phyloP scores from a whole-genome alignment of 2,113 vertebrate genomes.

The Silurus glanis region DNA sequence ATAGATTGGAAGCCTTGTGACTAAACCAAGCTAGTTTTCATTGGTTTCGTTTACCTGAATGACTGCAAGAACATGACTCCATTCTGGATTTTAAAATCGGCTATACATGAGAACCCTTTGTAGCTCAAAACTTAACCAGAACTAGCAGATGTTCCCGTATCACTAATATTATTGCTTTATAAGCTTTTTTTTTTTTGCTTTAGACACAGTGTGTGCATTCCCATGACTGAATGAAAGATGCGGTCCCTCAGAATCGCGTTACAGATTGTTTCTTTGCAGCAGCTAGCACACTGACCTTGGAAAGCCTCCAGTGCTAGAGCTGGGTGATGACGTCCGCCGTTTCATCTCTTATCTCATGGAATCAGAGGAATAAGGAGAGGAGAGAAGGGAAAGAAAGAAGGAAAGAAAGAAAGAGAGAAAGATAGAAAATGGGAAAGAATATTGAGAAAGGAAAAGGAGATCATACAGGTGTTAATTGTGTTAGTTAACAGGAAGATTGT shows the following conservation, averaged over 20 bases:
- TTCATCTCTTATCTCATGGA: constrained; percentile 63
- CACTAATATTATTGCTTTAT: neutral
- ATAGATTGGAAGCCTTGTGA: neutral
- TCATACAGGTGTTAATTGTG: constrained; percentile 17
- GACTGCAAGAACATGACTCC: neutral
- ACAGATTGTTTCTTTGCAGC: constrained; percentile 23
- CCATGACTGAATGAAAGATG: constrained; percentile 8
- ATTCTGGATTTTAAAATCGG: neutral
- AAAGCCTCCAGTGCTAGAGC: constrained; percentile 57
- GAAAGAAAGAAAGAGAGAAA: constrained; percentile 13
- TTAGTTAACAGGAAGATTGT: constrained; percentile 1
- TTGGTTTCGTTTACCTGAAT: neutral
- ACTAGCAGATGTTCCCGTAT: neutral
- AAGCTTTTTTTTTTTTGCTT: neutral
- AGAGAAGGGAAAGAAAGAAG: neutral
- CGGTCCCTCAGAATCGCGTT: constrained; percentile 7
- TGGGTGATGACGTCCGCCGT: constrained; percentile 61
- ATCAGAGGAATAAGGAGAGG: neutral
- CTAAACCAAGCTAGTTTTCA: neutral
- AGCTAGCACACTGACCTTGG: constrained; percentile 67
- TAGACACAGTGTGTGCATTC: neutral
- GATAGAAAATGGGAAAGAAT: neutral
- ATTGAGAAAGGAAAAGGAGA: constrained; percentile 6
- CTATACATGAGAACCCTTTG: neutral
- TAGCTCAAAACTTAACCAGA: neutral